Percentiles rank a stretch among this genome's conserved stretches.
Evolutionary conservation across 2,797 vertebrate genomes (phyloP).

Genomic region (Macroramphosus scolopax): DNA sequence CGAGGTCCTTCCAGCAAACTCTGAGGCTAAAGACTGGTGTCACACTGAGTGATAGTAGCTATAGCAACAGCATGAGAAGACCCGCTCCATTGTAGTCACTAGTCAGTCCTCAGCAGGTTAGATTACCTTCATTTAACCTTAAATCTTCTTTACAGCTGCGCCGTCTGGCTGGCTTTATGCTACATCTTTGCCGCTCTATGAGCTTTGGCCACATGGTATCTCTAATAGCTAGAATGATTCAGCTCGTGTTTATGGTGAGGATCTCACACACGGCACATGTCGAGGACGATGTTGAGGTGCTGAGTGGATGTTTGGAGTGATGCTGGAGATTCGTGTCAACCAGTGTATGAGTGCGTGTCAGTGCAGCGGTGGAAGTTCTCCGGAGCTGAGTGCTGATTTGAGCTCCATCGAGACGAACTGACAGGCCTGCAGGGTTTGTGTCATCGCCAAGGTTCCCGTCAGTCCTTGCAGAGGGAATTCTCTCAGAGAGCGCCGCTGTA

Average conservation of each 20-base stretch:
- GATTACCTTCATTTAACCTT: neutral
- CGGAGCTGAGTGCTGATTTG: conserved; percentile 56
- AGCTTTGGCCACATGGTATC: conserved; percentile 15
- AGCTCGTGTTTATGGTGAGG: conserved; percentile 13
- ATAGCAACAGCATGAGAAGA: no score
- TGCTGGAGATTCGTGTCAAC: conserved; percentile 57
- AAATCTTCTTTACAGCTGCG: neutral
- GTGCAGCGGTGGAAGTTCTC: conserved; percentile 42
- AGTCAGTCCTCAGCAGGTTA: no score
- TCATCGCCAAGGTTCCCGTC: conserved; percentile 61
- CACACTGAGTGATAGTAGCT: no score
- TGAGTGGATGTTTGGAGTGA: conserved; percentile 55
- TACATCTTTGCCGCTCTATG: conserved; percentile 7
- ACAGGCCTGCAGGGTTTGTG: conserved; percentile 66
- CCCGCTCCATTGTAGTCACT: no score
- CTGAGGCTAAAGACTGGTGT: no score
- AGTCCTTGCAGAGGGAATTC: conserved; percentile 49
- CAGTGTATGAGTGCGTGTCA: conserved; percentile 53
- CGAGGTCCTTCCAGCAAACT: no score
- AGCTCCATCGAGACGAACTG: conserved; percentile 51
- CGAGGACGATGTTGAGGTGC: conserved; percentile 45
- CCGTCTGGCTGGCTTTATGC: neutral
- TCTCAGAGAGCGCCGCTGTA: conserved; percentile 36
- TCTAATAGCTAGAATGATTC: conserved; percentile 33
- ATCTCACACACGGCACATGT: conserved; percentile 35